These are phyloP conservation scores for Mesorhabditis sp. DNA, from an alignment of 2,888 invertebrate species.

Conservation along the genomic window DNA sequence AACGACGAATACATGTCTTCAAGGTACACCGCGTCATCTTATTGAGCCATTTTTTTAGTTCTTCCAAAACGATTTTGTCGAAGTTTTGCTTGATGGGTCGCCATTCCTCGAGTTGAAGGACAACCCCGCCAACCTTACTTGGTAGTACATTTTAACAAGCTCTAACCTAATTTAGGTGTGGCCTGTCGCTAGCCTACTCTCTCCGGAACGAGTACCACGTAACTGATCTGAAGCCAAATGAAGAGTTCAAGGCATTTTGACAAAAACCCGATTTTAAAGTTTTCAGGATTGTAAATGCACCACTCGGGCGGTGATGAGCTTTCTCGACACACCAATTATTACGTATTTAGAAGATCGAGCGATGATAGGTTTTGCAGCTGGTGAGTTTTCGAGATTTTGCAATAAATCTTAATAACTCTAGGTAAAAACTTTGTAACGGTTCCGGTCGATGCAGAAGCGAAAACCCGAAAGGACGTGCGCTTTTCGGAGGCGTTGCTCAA, in stretches of 20 bases:
- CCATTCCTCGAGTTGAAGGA: not conserved
- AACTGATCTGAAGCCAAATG: not conserved
- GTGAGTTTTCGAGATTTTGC: too few species aligned
- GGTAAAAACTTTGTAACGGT: too few species aligned
- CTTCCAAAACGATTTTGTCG: not conserved
- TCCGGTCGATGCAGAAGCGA: too few species aligned
- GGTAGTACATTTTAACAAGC: not conserved
- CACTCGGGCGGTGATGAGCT: too few species aligned
- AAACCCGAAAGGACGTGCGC: too few species aligned
- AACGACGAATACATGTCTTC: slow-evolving; percentile 40
- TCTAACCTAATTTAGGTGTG: not conserved
- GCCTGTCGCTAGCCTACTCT: not conserved
- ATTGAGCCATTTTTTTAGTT: not conserved
- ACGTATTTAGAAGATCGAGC: too few species aligned
- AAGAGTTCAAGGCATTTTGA: not conserved
- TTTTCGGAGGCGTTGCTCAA: too few species aligned
- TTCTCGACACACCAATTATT: too few species aligned
- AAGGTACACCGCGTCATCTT: slow-evolving; percentile 48
- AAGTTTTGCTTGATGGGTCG: not conserved
- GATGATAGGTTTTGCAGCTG: too few species aligned
- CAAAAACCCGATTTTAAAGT: not conserved
- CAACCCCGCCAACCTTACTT: not conserved
- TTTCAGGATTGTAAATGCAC: too few species aligned
- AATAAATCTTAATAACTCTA: too few species aligned
- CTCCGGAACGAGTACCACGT: slow-evolving; percentile 6